Percentiles rank a stretch among this genome's conserved stretches.
Evolutionary conservation across 2,888 invertebrate genomes (phyloP).

Genomic region (Limenitis camilla): DNA sequence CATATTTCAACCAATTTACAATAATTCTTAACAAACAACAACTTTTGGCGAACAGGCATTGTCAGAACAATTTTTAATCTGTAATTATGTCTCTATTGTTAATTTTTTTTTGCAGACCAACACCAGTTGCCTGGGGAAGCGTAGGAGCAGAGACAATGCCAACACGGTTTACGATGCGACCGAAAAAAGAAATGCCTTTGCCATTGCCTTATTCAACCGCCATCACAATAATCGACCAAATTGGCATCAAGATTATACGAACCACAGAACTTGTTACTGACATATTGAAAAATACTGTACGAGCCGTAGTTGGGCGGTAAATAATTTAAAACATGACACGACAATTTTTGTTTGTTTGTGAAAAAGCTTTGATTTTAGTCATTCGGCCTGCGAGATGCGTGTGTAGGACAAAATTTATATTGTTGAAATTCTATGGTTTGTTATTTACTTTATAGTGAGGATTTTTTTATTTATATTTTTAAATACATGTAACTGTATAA

Average conservation of each 20-base stretch:
- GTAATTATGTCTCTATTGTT: not conserved
- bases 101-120: constrained; percentile 43
- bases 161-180: constrained; percentile 50
- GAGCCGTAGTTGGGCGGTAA: constrained; percentile 57
- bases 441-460: not conserved
- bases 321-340: not conserved
- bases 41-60: no score
- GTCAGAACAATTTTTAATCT: not conserved
- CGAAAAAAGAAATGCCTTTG: constrained; percentile 38
- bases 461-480: no score
- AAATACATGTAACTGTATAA: no score
- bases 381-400: not conserved
- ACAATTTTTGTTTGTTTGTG: not conserved
- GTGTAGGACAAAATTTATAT: not conserved
- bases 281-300: constrained; percentile 59
- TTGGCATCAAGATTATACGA: constrained; percentile 64
- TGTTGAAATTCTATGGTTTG: not conserved
- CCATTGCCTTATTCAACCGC: constrained; percentile 52
- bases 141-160: constrained; percentile 43
- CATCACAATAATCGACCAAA: constrained; percentile 64
- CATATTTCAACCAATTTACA: no score
- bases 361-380: not conserved
- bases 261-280: constrained; percentile 67
- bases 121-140: constrained; percentile 41
- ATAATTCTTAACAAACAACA: no score